These are phyloP conservation scores for Zelleria hepariella DNA, from an alignment of 2,888 invertebrate species.

Conservation along the genomic window DNA sequence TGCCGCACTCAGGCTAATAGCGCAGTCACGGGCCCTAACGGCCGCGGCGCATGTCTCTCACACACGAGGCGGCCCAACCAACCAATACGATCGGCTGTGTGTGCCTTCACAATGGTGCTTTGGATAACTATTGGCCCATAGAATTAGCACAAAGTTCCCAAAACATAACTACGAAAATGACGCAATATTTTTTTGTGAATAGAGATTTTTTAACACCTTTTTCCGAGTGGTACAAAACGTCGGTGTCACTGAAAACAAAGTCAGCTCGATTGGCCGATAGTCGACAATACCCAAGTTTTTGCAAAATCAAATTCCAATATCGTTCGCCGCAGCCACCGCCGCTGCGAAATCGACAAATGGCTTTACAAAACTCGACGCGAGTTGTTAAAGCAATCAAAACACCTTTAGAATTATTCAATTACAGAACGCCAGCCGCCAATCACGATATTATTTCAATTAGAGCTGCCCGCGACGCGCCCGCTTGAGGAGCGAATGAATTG, in stretches of 20 bases:
- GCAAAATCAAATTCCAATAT: neutral
- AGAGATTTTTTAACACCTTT: too few relatives aligned
- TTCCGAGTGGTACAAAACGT: too few relatives aligned
- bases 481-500: neutral
- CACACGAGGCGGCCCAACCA: neutral
- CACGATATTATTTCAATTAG: neutral
- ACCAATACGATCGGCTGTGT: too few relatives aligned
- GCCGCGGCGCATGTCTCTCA: neutral
- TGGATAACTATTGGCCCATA: too few relatives aligned
- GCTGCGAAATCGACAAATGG: neutral
- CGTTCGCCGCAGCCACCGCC: neutral
- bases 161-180: too few relatives aligned
- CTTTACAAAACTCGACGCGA: neutral
- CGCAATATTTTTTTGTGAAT: too few relatives aligned
- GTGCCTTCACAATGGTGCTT: too few relatives aligned
- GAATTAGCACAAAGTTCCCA: too few relatives aligned
- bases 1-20: neutral
- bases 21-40: neutral
- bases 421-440: neutral
- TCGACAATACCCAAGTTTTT: neutral
- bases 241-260: too few relatives aligned
- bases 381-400: neutral
- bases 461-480: neutral
- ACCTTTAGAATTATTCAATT: neutral
- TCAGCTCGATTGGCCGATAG: too few relatives aligned